Evolutionary conservation across 2,888 invertebrate genomes (phyloP), one percentile per base, ranked within the genome.

Genomic region (Cryptosula pallasiana): DNA sequence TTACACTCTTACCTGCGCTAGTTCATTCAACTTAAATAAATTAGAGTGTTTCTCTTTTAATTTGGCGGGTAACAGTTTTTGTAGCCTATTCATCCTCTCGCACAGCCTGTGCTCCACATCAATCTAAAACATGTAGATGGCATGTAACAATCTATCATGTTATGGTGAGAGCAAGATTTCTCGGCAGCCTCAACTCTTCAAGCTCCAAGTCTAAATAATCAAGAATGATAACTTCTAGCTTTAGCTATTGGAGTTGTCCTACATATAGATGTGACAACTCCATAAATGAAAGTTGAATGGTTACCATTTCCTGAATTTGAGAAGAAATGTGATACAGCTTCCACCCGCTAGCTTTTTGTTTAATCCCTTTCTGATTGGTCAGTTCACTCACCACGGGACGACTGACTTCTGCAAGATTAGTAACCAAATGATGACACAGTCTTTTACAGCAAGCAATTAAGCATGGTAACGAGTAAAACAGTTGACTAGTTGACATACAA

Each of bases 271-370:
- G n/a, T n/a, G n/a, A n/a, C n/a, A n/a, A n/a, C n/a, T n/a, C n/a
- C n/a, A n/a, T n/a, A n/a, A n/a, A n/a, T n/a, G n/a, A n/a, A n/a
- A n/a, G n/a, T n/a, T n/a, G n/a, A n/a, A n/a, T 45, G 78, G 86
- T 83, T 86, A 94, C 94, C 88, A 95, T 87, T 84, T 95, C 93
- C 80, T 95, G 93, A 90, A 96, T 92, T 87, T 95, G 95, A 58
- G 93, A 91, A 55, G 92, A 92, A 78, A 96, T 88, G 83, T 95
- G 94, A 87, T 92, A 91, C 74, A 96, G 89, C 87, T 95, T 96
- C 96, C 96, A 96, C 0, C 96, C 96, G 78, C 93, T 92, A 25
- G 94, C 90, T 86, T 92, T 93, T 80, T 93, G 91, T 76, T 92
- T 87, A 71, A 95, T 92, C 81, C 92, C 90, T 76, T 90, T 90